Conservation (phyloP, 2,797 vertebrate genomes). For the Syngnathus rostellatus region DNA sequence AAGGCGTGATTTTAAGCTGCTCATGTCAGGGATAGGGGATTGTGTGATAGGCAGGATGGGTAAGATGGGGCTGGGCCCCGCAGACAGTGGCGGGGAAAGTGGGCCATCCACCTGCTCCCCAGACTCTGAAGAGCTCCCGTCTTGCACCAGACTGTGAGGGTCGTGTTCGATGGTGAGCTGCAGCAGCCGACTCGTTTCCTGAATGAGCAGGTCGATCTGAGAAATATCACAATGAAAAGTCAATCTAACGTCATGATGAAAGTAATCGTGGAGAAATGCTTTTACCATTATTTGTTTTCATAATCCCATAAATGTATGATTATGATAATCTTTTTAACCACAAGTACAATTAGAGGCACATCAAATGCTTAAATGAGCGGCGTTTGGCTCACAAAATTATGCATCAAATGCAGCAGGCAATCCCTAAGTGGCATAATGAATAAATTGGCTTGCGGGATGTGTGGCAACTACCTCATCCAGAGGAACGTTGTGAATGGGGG, state of each 20-base stretch:
- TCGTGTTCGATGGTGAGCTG: slow-evolving; percentile 95
- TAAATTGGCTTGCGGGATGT: neutral
- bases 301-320: neutral
- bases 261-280: neutral
- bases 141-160: slow-evolving; percentile 69
- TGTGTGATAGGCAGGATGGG: slow-evolving; percentile 69
- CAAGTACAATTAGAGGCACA: neutral
- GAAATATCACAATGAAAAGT: slow-evolving; percentile 1
- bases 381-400: neutral
- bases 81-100: slow-evolving; percentile 61
- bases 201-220: slow-evolving; percentile 90
- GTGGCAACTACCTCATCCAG: slow-evolving; percentile 80
- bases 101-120: slow-evolving; percentile 53
- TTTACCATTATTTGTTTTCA: neutral
- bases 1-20: slow-evolving; percentile 62
- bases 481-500: slow-evolving; percentile 87
- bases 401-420: neutral
- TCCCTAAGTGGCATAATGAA: neutral
- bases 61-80: slow-evolving; percentile 54
- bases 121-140: slow-evolving; percentile 40
- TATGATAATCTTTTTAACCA: too few relatives aligned
- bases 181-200: slow-evolving; percentile 89
- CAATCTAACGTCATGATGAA: neutral
- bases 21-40: slow-evolving; percentile 64
- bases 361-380: neutral